A percentile compares a stretch with the other conserved stretches of the same genome.
phyloP scores from a whole-genome alignment of 2,113 vertebrate species.

The Oreochromis niloticus region DNA sequence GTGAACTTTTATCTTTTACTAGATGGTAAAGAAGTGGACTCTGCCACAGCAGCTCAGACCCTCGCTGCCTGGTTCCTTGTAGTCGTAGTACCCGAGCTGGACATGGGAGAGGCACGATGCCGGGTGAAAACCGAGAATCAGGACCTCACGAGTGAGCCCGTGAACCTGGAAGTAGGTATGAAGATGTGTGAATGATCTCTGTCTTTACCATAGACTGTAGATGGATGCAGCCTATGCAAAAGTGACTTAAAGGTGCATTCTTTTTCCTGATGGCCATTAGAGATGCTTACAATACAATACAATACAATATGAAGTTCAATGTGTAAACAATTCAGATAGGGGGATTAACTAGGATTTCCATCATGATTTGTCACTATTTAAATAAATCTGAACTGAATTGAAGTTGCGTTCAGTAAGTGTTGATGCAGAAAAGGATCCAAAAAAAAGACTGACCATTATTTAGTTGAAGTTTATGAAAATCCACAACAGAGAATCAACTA shows the following conservation, averaged over 20 bases:
- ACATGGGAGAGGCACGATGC: constrained; percentile 54
- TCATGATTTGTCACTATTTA: fast-evolving
- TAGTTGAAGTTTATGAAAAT: neutral
- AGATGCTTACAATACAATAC: neutral
- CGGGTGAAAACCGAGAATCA: constrained; percentile 40
- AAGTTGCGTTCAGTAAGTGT: neutral
- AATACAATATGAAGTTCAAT: neutral
- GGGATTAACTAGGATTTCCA: neutral
- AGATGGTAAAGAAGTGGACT: neutral
- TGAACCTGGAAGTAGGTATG: constrained; percentile 72
- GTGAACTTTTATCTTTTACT: constrained; percentile 62
- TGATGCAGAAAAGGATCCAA: neutral
- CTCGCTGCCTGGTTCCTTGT: constrained; percentile 63
- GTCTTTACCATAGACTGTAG: neutral
- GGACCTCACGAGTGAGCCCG: constrained; percentile 44
- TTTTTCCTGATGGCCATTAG: fast-evolving
- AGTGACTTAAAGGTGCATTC: neutral
- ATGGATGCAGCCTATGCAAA: neutral
- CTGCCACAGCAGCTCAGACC: neutral
- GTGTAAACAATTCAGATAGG: neutral
- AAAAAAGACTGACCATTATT: neutral
- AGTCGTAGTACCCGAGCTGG: constrained; percentile 1
- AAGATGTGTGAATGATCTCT: neutral
- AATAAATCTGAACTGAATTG: neutral
- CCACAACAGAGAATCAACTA: neutral